phyloP scores from a whole-genome alignment of 1,140 invertebrate genomes.

The Scaptomyza montana region DNA sequence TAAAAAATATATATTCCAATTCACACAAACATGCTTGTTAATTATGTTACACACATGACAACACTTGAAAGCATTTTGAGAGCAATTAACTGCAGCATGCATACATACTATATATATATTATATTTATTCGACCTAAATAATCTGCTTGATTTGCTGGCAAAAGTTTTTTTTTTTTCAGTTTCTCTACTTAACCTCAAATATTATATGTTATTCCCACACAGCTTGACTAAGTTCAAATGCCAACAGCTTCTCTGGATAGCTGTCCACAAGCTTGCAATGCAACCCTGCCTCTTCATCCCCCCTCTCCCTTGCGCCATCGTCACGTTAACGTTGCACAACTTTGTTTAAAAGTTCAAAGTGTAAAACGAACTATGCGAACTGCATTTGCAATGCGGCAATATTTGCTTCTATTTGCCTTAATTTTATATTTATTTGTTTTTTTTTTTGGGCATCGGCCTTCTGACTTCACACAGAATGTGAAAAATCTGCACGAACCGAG shows the following conservation, averaged over 20 bases:
- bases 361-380: slow-evolving; percentile 61
- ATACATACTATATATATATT: neutral
- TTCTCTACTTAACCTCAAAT: slow-evolving; percentile 11
- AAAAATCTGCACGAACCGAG: slow-evolving; percentile 4
- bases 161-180: slow-evolving; percentile 18
- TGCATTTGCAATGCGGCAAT: slow-evolving; percentile 75
- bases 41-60: slow-evolving; percentile 25
- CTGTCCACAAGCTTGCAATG: slow-evolving; percentile 24
- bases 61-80: neutral
- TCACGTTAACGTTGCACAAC: slow-evolving; percentile 22
- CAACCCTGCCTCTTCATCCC: too few species aligned
- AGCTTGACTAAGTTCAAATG: slow-evolving; percentile 33
- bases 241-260: slow-evolving; percentile 27
- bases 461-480: neutral
- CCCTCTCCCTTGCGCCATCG: neutral
- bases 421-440: neutral
- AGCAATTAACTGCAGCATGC: slow-evolving; percentile 25
- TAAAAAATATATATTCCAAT: slow-evolving; percentile 16
- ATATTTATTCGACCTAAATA: slow-evolving; percentile 1
- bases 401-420: too few species aligned
- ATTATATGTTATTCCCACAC: neutral
- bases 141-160: slow-evolving; percentile 35
- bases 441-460: neutral
- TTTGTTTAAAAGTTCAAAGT: slow-evolving; percentile 60
- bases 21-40: slow-evolving; percentile 19